phyloP scores from a whole-genome alignment of 2,797 vertebrate genomes.

The Chaenodraco wilsoni region DNA sequence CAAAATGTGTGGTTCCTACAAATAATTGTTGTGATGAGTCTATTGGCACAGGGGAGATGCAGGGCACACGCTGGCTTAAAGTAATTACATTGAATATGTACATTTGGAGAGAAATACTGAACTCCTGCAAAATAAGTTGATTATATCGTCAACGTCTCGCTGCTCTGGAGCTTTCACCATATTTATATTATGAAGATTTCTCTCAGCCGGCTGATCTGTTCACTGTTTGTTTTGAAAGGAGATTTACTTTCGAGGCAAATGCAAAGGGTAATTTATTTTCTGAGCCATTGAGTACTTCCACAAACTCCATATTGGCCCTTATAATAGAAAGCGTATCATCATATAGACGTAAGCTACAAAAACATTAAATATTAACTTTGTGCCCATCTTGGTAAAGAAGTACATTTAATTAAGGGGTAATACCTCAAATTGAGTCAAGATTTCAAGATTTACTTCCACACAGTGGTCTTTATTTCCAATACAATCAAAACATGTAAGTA shows the following conservation, averaged over 20 bases:
- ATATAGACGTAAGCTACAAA: conserved; percentile 13
- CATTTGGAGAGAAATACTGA: neutral
- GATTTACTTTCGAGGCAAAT: conserved; percentile 34
- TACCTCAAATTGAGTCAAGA: conserved; percentile 12
- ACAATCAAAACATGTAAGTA: neutral
- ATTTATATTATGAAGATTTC: conserved; percentile 11
- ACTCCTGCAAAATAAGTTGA: conserved; percentile 32
- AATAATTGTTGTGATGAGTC: conserved; percentile 19
- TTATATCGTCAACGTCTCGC: conserved; percentile 21
- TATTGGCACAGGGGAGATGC: conserved; percentile 13
- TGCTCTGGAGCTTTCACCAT: conserved; percentile 16
- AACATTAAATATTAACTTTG: conserved; percentile 3
- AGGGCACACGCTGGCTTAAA: conserved; percentile 27
- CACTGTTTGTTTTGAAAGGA: conserved; percentile 44
- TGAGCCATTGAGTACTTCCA: conserved; percentile 2
- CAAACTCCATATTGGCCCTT: conserved; percentile 26
- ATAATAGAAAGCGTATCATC: conserved; percentile 12
- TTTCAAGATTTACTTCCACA: neutral
- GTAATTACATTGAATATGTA: conserved; percentile 30
- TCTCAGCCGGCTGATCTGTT: conserved; percentile 27
- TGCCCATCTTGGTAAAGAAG: conserved; percentile 12
- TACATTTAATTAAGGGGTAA: neutral
- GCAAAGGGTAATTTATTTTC: conserved; percentile 36
- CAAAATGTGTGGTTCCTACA: conserved; percentile 11
- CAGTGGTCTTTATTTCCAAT: neutral